Conservation (phyloP, 2,888 invertebrate species). For the Julus scanicus region DNA sequence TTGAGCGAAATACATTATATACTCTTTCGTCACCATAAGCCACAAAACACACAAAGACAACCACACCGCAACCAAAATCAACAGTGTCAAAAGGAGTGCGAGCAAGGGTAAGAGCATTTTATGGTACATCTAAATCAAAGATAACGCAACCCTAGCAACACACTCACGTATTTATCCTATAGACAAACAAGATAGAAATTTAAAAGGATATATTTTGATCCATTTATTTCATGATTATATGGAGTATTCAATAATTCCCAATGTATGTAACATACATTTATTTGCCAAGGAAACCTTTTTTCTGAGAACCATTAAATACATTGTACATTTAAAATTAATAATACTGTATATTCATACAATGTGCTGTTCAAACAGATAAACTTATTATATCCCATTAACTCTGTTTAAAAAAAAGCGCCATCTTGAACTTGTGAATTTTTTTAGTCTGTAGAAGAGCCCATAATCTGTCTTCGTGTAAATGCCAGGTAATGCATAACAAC, state of each 20-base stretch:
- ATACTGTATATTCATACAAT: no score
- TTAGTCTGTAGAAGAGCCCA: neutral
- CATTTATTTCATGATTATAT: no score
- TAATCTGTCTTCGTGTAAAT: slow-evolving; percentile 15
- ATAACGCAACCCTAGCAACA: neutral
- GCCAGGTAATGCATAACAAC: slow-evolving; percentile 26
- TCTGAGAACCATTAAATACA: no score
- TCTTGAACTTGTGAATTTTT: neutral
- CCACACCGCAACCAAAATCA: slow-evolving; percentile 1
- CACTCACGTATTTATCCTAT: no score
- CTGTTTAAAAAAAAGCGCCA: neutral
- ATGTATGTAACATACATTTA: no score
- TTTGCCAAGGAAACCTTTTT: no score
- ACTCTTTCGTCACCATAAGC: slow-evolving; percentile 5
- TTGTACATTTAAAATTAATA: no score
- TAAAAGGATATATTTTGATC: no score
- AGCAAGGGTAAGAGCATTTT: neutral
- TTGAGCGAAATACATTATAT: neutral
- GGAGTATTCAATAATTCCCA: no score
- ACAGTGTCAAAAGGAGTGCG: neutral
- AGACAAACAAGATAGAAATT: no score
- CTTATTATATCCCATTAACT: no score
- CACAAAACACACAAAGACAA: neutral
- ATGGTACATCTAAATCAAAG: neutral
- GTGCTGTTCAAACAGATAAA: no score